Evolutionary conservation across 1,140 invertebrate genomes (phyloP), one percentile per base, ranked within the genome.

Genomic region (Hormaphis cornu): DNA sequence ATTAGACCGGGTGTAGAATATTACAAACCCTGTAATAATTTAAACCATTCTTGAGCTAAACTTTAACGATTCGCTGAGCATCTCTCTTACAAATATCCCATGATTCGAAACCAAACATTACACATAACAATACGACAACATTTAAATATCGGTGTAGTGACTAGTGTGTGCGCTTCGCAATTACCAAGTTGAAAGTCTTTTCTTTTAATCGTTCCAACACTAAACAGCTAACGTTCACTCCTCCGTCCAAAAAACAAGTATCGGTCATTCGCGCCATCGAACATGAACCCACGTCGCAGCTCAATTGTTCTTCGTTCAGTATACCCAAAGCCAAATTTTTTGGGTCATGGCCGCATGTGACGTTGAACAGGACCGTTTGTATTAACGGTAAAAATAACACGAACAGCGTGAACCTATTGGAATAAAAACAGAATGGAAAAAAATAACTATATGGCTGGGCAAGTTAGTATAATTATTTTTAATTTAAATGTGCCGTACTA

Each of bases 351-450:
- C 73, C 73, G 26, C 73, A 72, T 0, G 71, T 46, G 8, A 71
- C 12, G 46, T 74, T 72, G 54, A 74, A 73, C 7, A 72, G 50
- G 7, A 52, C 59, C n/a, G 70, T 69, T 9, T 73, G 70, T 22
- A 70, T 61, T 30, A 74, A 22, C 0, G 73, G 73, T 26, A 74
- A 53, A 12, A 59, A 48, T 35, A 73, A 33, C 7, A 73, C 18
- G 24, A 74, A 72, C 24, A 70, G 22, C 16, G 73, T 54, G 44
- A 73, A 71, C 12, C 73, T 73, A 37, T 12, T n/a, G n/a, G 53
- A 70, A 59, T 35, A 18, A n/a, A 20, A 10, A 33, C 12, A 28
- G 4, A 53, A 18, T 14, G 10, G 30, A 37, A 14, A 58, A 26
- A 52, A 52, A 26, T 26, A 6, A n/a, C n/a, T n/a, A n/a, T n/a